A percentile compares a stretch with the other conserved stretches of the same genome.
Conservation (phyloP, 2,113 vertebrate genomes). For the Anser cygnoides region DNA sequence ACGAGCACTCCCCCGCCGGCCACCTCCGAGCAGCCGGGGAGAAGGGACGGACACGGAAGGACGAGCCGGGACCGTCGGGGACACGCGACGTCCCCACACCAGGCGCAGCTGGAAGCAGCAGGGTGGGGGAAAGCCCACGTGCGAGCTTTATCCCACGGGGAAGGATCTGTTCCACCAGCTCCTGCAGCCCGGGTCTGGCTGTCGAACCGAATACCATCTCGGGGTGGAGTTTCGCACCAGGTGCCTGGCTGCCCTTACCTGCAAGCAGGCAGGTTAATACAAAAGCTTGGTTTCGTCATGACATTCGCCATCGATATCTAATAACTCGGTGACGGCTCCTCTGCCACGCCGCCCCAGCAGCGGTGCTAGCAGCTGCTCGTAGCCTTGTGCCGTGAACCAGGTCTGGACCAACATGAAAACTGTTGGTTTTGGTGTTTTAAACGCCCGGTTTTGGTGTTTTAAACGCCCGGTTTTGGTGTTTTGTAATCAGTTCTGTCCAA, state of each 20-base stretch:
- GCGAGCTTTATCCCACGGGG: background rate
- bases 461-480: accelerated
- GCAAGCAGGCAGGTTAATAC: background rate
- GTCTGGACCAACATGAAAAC: background rate
- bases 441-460: accelerated
- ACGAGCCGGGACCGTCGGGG: background rate
- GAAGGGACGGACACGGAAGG: background rate
- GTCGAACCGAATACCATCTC: constrained; percentile 10
- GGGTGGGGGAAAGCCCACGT: background rate
- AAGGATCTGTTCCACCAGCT: background rate
- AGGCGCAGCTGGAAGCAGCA: background rate
- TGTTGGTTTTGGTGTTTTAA: accelerated
- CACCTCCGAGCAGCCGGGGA: background rate
- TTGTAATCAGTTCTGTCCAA: background rate
- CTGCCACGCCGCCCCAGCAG: background rate
- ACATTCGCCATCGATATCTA: background rate
- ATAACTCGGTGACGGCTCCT: background rate
- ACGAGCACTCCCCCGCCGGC: background rate
- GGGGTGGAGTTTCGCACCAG: background rate
- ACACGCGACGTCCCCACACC: background rate
- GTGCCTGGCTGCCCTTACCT: background rate
- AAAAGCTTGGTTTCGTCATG: background rate
- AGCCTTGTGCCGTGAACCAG: background rate
- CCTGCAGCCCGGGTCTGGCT: background rate
- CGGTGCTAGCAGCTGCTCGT: accelerated